These are phyloP conservation scores for Acromyrmex heyeri DNA, from an alignment of 1,140 invertebrate genomes.

Conservation along the genomic window DNA sequence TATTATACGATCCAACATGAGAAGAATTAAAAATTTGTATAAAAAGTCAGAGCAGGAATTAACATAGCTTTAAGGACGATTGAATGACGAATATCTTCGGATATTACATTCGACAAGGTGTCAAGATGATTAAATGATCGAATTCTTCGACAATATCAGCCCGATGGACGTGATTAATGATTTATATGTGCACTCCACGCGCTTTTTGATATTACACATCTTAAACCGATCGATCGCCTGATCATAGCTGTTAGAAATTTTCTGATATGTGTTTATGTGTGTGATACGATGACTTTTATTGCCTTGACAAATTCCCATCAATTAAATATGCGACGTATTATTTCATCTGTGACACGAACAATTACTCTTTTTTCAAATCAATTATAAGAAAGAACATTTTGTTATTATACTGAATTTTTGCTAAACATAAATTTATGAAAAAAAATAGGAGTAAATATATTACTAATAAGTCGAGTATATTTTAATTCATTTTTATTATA, in stretches of 20 bases:
- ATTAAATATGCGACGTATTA: slow-evolving; percentile 15
- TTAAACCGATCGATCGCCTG: slow-evolving; percentile 3
- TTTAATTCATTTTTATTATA: neutral
- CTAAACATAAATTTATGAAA: neutral
- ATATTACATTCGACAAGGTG: slow-evolving; percentile 55
- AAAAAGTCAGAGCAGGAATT: slow-evolving; percentile 32
- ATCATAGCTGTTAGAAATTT: slow-evolving; percentile 6
- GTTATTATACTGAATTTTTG: neutral
- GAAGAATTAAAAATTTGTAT: slow-evolving; percentile 24
- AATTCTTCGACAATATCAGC: slow-evolving; percentile 47
- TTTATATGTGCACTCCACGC: slow-evolving; percentile 31
- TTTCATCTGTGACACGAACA: neutral
- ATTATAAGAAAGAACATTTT: neutral
- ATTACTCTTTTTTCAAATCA: neutral
- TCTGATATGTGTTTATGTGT: neutral
- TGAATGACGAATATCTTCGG: slow-evolving; percentile 45
- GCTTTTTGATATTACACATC: slow-evolving; percentile 31
- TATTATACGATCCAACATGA: neutral
- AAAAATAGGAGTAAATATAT: neutral
- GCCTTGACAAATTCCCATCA: slow-evolving; percentile 37
- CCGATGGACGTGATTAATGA: slow-evolving; percentile 57
- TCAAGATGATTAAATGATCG: slow-evolving; percentile 69
- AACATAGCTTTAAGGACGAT: slow-evolving; percentile 36
- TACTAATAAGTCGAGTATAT: neutral
- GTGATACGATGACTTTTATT: neutral